Percentiles rank a stretch among this genome's conserved stretches.
Conservation (phyloP, 2,888 invertebrate species). For the Chrysolina oricalcia region DNA sequence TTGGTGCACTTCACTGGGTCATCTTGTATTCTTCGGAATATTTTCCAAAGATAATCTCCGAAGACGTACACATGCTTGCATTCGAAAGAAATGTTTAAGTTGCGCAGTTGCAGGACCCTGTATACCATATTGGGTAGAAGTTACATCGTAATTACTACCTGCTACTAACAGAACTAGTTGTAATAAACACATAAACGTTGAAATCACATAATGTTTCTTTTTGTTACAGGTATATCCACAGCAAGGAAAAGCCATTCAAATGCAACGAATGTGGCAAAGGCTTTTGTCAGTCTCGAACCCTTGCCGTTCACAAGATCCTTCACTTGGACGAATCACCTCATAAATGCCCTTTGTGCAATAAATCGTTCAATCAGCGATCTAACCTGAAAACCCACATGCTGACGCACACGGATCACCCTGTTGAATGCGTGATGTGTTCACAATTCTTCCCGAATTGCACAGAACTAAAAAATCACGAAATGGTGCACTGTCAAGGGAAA, state of each 20-base stretch:
- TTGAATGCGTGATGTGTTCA: conserved; percentile 66
- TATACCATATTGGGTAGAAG: no score
- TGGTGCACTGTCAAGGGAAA: conserved; percentile 56
- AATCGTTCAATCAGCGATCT: conserved; percentile 93
- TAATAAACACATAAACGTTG: no score
- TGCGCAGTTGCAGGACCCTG: no score
- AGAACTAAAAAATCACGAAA: conserved; percentile 68
- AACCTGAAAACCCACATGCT: conserved; percentile 92
- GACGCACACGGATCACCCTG: conserved; percentile 84
- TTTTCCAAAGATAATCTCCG: no score
- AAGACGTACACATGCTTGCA: no score
- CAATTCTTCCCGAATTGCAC: conserved; percentile 65
- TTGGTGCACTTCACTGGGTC: no score
- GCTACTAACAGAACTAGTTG: background rate
- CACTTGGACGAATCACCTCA: conserved; percentile 96
- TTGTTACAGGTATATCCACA: conserved; percentile 92
- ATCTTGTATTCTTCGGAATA: no score
- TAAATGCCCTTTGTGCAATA: conserved; percentile 91
- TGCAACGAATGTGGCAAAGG: conserved; percentile 98
- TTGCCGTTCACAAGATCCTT: conserved; percentile 95
- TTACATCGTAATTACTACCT: no score
- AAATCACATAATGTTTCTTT: conserved; percentile 30
- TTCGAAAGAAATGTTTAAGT: no score
- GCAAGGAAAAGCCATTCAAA: conserved; percentile 98
- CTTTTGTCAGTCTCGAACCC: conserved; percentile 96